These are phyloP conservation scores for Noctilio leporinus DNA, from an alignment of 2,113 vertebrate genomes.

Conservation along the genomic window DNA sequence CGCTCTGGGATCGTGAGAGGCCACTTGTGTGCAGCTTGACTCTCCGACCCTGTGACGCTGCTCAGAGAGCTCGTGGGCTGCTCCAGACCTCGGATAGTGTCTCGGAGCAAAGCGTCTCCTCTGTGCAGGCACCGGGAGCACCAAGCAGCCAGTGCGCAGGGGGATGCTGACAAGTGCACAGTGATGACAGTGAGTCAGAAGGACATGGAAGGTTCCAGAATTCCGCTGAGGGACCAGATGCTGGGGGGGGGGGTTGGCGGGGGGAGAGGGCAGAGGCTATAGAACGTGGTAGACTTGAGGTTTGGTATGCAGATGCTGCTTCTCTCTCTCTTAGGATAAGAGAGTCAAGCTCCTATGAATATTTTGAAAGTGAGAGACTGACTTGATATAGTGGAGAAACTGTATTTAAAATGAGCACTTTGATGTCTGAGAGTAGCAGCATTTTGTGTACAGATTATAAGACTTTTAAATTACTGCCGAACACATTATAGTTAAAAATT, in stretches of 20 bases:
- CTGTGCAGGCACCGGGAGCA: not conserved
- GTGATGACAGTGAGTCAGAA: not conserved
- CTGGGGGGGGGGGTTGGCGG: not conserved
- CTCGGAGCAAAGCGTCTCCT: not conserved
- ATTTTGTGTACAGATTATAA: not conserved
- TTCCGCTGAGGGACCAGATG: not conserved
- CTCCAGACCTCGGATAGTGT: not conserved
- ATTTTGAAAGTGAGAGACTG: conserved; percentile 10
- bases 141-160: not conserved
- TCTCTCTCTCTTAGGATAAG: no score
- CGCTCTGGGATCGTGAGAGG: not conserved
- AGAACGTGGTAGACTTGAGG: not conserved
- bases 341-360: not conserved
- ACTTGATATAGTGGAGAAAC: not conserved
- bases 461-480: not conserved
- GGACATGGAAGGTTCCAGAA: not conserved
- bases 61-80: not conserved
- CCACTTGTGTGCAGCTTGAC: not conserved
- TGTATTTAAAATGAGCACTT: not conserved
- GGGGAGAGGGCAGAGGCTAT: no score
- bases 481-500: not conserved
- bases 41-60: rapidly evolving
- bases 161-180: not conserved
- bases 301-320: no score
- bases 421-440: not conserved